Conservation (phyloP, 2,797 vertebrate genomes). For the Sandelia bainsii region DNA sequence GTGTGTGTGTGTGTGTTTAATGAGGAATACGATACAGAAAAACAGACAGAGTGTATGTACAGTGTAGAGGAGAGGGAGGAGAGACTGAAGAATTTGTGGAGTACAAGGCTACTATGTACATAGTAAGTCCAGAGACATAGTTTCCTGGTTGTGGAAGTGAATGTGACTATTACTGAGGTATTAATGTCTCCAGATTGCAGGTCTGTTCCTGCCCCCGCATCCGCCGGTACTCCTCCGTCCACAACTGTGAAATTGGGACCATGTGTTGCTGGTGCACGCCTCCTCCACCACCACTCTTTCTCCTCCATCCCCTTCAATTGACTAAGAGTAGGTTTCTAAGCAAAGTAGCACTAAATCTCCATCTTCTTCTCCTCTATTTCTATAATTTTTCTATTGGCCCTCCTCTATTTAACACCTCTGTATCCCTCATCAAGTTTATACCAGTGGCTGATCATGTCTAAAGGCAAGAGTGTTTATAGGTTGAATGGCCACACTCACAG, state of each 20-base stretch:
- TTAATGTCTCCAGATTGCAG: constrained; percentile 86
- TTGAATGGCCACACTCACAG: background rate
- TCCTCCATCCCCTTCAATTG: constrained; percentile 22
- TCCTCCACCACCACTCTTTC: constrained; percentile 23
- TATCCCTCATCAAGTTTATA: background rate
- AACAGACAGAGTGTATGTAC: constrained; percentile 23
- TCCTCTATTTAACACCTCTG: background rate
- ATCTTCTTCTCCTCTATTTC: background rate
- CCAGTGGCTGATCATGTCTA: background rate
- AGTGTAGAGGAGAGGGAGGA: background rate
- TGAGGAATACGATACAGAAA: constrained; percentile 24
- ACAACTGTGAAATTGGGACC: constrained; percentile 85
- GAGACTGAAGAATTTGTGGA: constrained; percentile 5
- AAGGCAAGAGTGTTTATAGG: background rate
- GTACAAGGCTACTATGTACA: background rate
- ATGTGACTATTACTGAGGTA: constrained; percentile 84
- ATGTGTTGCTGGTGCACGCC: constrained; percentile 72
- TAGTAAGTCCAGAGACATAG: constrained; percentile 37
- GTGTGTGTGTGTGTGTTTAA: constrained; percentile 35
- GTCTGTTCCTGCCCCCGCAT: constrained; percentile 82
- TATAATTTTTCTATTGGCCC: background rate
- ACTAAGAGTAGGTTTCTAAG: constrained; percentile 7
- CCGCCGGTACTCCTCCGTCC: constrained; percentile 82
- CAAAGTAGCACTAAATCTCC: background rate
- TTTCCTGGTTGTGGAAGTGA: constrained; percentile 82